Conservation (phyloP, 2,888 invertebrate genomes). For the Drosophila kuntzei region DNA sequence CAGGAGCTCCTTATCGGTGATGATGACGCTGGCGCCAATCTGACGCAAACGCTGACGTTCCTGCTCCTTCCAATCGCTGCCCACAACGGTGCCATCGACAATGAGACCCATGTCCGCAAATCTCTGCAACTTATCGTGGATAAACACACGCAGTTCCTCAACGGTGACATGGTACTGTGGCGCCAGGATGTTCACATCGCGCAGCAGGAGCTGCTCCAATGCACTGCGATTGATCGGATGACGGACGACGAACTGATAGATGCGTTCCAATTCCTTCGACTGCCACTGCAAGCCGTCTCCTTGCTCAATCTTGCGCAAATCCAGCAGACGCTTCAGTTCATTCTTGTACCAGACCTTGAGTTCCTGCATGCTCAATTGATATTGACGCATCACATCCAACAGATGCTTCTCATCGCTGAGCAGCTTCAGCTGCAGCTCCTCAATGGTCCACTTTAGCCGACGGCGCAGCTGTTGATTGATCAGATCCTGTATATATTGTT, state of each 20-base stretch:
- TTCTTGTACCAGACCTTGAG: slow-evolving; percentile 79
- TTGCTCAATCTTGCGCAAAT: slow-evolving; percentile 67
- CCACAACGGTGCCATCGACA: slow-evolving; percentile 18
- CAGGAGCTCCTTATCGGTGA: slow-evolving; percentile 77
- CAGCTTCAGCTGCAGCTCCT: slow-evolving; percentile 79
- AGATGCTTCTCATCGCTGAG: slow-evolving; percentile 70
- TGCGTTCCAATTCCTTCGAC: slow-evolving; percentile 73
- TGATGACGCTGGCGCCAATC: slow-evolving; percentile 75
- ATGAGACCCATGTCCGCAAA: slow-evolving; percentile 75
- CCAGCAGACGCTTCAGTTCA: slow-evolving; percentile 74
- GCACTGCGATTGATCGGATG: slow-evolving; percentile 70
- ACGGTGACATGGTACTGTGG: slow-evolving; percentile 72
- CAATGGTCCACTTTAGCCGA: slow-evolving; percentile 80
- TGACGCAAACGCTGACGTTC: slow-evolving; percentile 78
- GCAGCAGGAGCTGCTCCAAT: slow-evolving; percentile 68
- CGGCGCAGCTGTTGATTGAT: slow-evolving; percentile 71
- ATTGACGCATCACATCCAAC: slow-evolving; percentile 69
- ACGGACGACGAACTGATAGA: slow-evolving; percentile 66
- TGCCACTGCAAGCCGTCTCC: slow-evolving; percentile 79
- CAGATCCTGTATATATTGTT: slow-evolving; percentile 73
- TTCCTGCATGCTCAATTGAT: slow-evolving; percentile 74
- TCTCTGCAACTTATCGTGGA: slow-evolving; percentile 76
- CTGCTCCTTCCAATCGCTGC: slow-evolving; percentile 70
- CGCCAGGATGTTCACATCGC: slow-evolving; percentile 50
- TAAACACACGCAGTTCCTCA: slow-evolving; percentile 77